A percentile compares a stretch with the other conserved stretches of the same genome.
These are phyloP conservation scores for Poeciliopsis presidionis DNA, from an alignment of 2,797 vertebrate genomes.

Conservation along the genomic window DNA sequence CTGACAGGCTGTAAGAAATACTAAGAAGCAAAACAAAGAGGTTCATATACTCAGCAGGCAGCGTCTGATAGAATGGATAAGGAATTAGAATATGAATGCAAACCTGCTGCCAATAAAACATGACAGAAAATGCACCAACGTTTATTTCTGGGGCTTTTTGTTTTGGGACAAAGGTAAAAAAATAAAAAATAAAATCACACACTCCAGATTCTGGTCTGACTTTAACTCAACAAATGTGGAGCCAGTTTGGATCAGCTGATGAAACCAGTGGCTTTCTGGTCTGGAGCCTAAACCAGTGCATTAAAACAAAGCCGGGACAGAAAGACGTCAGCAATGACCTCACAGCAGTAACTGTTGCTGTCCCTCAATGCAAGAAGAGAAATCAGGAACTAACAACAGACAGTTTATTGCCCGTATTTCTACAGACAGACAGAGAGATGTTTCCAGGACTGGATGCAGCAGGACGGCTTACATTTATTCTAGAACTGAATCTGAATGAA, in stretches of 20 bases:
- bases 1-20: neutral
- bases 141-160: neutral
- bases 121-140: neutral
- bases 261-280: neutral
- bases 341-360: neutral
- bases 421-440: neutral
- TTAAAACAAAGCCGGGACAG: neutral
- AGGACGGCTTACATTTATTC: neutral
- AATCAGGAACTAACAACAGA: neutral
- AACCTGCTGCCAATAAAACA: neutral
- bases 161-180: neutral
- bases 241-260: neutral
- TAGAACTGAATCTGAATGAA: neutral
- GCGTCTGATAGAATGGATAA: neutral
- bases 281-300: neutral
- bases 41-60: neutral
- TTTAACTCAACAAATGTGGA: neutral
- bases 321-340: neutral
- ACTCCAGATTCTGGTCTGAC: neutral
- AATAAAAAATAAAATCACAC: too few species aligned
- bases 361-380: neutral
- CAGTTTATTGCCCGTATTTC: neutral
- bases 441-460: neutral
- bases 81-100: neutral
- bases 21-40: constrained; percentile 1